These are phyloP conservation scores for Ennomos quercinarius DNA, from an alignment of 2,888 invertebrate genomes.

Conservation along the genomic window DNA sequence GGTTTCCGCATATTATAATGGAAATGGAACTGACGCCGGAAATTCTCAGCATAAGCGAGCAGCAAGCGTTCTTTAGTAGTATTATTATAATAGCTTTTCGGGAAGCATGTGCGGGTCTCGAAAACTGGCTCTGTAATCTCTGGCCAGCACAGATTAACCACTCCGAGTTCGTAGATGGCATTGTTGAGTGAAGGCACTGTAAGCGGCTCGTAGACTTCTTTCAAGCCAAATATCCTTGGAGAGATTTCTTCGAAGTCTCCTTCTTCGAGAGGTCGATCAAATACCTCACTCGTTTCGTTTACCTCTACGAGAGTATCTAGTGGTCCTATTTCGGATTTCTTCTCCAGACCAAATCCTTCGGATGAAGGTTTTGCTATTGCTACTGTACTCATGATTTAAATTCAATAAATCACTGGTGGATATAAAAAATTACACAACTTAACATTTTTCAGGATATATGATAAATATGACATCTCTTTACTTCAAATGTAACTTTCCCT, in stretches of 20 bases:
- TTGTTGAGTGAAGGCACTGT: conserved; percentile 84
- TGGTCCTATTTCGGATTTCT: conserved; percentile 40
- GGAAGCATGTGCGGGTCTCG: conserved; percentile 86
- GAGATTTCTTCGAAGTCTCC: conserved; percentile 65
- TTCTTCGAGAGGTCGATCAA: conserved; percentile 64
- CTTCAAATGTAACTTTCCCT: too few species aligned
- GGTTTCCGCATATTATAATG: conserved; percentile 86
- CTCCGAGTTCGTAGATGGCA: conserved; percentile 86
- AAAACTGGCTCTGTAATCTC: conserved; percentile 82
- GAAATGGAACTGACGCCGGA: conserved; percentile 88
- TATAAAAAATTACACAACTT: too few species aligned
- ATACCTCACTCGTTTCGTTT: conserved; percentile 67
- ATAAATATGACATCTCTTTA: too few species aligned
- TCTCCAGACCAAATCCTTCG: not conserved
- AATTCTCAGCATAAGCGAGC: conserved; percentile 91
- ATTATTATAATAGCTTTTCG: conserved; percentile 87
- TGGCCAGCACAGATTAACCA: conserved; percentile 88
- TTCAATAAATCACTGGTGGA: too few species aligned
- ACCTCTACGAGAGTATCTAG: conserved; percentile 73
- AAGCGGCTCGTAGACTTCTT: conserved; percentile 66
- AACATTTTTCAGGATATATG: too few species aligned
- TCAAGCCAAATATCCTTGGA: conserved; percentile 69
- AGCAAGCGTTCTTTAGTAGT: conserved; percentile 89
- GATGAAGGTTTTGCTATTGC: conserved; percentile 40
- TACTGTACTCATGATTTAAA: conserved; percentile 44